Evolutionary conservation across 2,888 invertebrate genomes (phyloP), one percentile per base, ranked within the genome.

Genomic region (Lithophane semibrunnea): DNA sequence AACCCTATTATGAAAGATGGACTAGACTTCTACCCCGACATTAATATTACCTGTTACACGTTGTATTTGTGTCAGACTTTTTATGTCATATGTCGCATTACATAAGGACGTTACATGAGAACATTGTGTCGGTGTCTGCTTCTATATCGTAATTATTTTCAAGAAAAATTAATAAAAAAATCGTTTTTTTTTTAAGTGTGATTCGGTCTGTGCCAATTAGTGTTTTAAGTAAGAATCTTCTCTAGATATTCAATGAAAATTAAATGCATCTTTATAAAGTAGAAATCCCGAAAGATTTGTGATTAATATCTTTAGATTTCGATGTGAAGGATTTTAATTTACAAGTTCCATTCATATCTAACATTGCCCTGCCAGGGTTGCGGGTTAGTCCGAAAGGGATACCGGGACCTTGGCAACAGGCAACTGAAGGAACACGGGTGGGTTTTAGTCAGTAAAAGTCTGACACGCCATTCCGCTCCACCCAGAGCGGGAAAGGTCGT

Each of bases 1-100:
- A 75, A 75, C 76, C 76, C 24, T 64, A 82, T 82, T 82, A 76
- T 24, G 16, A 24, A 66, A 67, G 42, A 82, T 44, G 49, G 52
- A 52, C 75, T 67, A 75, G 79, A 67, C 16, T 44, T 58, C 37
- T 29, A 47, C 3, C 63, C 13, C 9, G 24, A 68, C 58, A 54
- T 49, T 76, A 76, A 82, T 82, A 64, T 67, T 54, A 68, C 67
- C 58, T 76, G 63, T 82, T 63, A 52, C 76, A 64, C 12, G 56
- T 68, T 64, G 63, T 68, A 76, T 79, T 76, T 76, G 24, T 2
- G 77, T 63, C 67, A 44, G 52, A 68, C 21, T 54, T 21, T 75
- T 75, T 76, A 49, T 64, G 58, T 68, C 67, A 37, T 42, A 47
- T 64, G 67, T 82, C 67, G 56, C 3, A 64, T 79, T 75, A 77